Evolutionary conservation across 2,113 vertebrate species (phyloP).

Genomic region (Megaceryle torquata): DNA sequence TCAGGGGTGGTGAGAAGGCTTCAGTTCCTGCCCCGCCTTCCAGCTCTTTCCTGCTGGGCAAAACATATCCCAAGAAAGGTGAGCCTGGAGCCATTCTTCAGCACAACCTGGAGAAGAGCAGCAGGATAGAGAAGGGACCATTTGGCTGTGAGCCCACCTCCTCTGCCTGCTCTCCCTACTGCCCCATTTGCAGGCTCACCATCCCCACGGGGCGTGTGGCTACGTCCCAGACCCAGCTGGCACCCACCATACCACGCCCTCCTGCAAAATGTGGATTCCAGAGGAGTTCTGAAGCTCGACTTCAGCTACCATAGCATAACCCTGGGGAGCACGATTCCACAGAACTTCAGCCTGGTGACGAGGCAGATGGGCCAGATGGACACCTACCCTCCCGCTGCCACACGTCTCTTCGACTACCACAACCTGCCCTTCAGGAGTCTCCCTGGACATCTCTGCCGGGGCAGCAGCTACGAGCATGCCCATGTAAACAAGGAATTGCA

Average conservation of each 20-base stretch:
- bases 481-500: neutral
- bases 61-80: neutral
- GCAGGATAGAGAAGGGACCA: neutral
- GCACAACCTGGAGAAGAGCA: neutral
- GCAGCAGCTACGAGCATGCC: neutral
- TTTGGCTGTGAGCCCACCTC: neutral
- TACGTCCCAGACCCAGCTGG: neutral
- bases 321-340: neutral
- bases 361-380: neutral
- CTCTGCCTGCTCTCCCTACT: neutral
- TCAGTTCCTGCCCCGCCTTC: neutral
- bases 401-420: neutral
- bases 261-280: neutral
- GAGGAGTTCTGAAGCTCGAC: neutral
- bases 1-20: neutral
- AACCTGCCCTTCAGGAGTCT: neutral
- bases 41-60: neutral
- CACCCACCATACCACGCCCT: neutral
- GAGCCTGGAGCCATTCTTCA: neutral
- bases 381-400: neutral
- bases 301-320: neutral
- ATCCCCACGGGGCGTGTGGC: neutral
- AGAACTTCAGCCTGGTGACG: neutral
- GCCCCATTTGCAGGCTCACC: fast-evolving
- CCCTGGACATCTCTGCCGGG: neutral